phyloP scores from a whole-genome alignment of 2,113 vertebrate species.

The Hippocampus zosterae region DNA sequence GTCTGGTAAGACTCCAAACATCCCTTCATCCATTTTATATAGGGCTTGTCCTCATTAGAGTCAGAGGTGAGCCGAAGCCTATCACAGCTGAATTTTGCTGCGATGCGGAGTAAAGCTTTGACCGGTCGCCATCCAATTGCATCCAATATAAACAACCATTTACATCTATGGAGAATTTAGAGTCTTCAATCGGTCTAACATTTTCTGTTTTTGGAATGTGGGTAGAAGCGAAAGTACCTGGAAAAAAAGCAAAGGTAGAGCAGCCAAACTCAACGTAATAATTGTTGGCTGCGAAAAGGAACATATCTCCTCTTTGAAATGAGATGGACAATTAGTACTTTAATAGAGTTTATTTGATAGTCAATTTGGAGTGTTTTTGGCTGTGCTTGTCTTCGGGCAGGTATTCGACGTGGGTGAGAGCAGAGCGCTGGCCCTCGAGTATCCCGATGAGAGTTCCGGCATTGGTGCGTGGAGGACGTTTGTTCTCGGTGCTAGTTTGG shows the following conservation, averaged over 20 bases:
- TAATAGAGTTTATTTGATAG: neutral
- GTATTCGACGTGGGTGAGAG: constrained; percentile 74
- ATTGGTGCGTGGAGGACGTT: constrained; percentile 59
- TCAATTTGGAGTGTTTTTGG: neutral
- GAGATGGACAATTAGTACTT: neutral
- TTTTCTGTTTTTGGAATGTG: too few relatives aligned
- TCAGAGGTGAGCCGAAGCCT: neutral
- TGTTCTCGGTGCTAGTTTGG: constrained; percentile 60
- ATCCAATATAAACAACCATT: too few relatives aligned
- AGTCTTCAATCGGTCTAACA: too few relatives aligned
- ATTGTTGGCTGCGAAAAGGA: neutral
- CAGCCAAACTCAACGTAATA: too few relatives aligned
- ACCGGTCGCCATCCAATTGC: too few relatives aligned
- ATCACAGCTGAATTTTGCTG: too few relatives aligned
- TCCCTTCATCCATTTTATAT: neutral
- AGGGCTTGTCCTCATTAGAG: neutral
- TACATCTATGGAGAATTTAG: too few relatives aligned
- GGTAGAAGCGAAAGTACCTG: too few relatives aligned
- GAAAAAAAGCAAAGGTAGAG: too few relatives aligned
- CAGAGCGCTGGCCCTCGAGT: constrained; percentile 62
- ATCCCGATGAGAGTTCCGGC: constrained; percentile 52
- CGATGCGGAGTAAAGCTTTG: too few relatives aligned
- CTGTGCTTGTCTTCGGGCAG: constrained; percentile 25
- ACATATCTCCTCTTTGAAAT: neutral
- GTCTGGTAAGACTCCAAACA: constrained; percentile 44